Base-by-base conservation (phyloP, 2,113 vertebrate species). In the Caloenas nicobarica region DNA sequence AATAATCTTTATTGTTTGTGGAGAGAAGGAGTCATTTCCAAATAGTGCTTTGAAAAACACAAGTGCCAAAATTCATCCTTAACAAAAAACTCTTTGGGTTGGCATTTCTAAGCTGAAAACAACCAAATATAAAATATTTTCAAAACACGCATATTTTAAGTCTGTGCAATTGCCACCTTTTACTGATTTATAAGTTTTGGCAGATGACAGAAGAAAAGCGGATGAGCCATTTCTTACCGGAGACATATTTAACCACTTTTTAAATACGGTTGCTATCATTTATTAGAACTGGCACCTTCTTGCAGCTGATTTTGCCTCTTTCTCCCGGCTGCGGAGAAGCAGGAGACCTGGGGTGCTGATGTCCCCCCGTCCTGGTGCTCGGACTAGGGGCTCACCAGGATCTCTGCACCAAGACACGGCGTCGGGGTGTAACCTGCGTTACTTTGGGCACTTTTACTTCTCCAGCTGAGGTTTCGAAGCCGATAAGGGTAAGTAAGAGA, bases 1-100 rank as follows among this genome's bases (percentile, higher is more conserved):
- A 91, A 95, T 83, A 78, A 60, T 58, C 74, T 93, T 95, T 90
- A 83, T 86, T 89, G 73, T 57, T 92, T 61, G 85, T 4, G 26
- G 38, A 17, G 42, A 54, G 86, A 9, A 29, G 65, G 44, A 54
- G 77, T 31, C 1, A 26, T 89, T 86, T n/a, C 78, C 69, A 76
- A 68, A 71, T 7, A 50, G 24, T 13, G 16, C 80, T 91, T 22
- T 25, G 69, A 90, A 95, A 81, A 3, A 15, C 61, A 7, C 44
- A 66, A 5, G 24, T 36, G 74, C 78, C 68, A 21, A 71, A 71
- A 48, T 11, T 46, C n/a, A 15, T 31, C 48, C 36, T 51, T 3
- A 31, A n/a, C 22, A 10, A 73, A 48, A 56, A 44, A 2, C 38
- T 71, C 34, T 51, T 22, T 11, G 71, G 15, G 28, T 54, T 25